Percentiles rank a stretch among this genome's conserved stretches.
Conservation (phyloP, 1,140 invertebrate species). For the Hirudo medicinalis region DNA sequence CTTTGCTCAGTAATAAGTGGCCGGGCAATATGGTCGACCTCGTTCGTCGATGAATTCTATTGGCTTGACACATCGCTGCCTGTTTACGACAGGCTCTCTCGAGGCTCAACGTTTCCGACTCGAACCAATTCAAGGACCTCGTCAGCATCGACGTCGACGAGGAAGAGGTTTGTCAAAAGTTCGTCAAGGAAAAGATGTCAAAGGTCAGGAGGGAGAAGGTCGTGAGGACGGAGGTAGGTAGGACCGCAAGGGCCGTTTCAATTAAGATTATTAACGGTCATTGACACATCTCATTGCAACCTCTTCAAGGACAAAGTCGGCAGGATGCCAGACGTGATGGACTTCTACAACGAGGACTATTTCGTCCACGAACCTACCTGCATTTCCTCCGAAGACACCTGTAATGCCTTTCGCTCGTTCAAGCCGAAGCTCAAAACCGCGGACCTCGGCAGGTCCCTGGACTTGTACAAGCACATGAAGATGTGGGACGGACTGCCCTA, state of each 20-base stretch:
- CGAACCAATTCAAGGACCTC: background rate
- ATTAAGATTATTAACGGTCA: background rate
- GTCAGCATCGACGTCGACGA: background rate
- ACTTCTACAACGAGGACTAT: too few relatives aligned
- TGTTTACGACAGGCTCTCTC: background rate
- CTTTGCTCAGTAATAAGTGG: background rate
- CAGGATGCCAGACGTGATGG: too few relatives aligned
- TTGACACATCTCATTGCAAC: background rate
- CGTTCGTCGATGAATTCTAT: too few relatives aligned
- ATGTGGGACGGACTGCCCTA: background rate
- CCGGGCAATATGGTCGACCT: background rate
- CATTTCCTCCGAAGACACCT: too few relatives aligned
- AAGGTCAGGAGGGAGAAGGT: constrained; percentile 4
- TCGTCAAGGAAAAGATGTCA: background rate
- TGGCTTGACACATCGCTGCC: background rate
- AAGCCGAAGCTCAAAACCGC: too few relatives aligned
- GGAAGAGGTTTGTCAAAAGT: background rate
- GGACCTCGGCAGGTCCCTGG: background rate
- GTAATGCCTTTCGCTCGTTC: too few relatives aligned
- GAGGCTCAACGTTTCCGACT: background rate
- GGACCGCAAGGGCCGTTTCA: too few relatives aligned
- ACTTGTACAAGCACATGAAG: background rate
- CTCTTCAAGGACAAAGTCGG: too few relatives aligned
- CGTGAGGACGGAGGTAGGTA: background rate
- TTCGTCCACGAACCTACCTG: too few relatives aligned